Conservation (phyloP, 2,888 invertebrate species). For the Enoplolaimus lenunculus region DNA sequence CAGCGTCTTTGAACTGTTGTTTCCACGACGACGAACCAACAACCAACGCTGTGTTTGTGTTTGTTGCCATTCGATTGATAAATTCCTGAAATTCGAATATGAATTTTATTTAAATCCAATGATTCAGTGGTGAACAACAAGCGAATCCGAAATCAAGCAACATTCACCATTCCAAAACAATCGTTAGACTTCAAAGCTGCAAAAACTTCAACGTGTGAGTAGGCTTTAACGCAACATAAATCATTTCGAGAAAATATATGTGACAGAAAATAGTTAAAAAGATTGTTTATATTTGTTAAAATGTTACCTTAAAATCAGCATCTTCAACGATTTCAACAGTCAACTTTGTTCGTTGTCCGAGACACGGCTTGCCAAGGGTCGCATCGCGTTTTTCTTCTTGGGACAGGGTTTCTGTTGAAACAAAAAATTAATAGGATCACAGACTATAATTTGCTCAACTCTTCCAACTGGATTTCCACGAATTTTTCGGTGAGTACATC, state of each 20-base stretch:
- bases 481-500: too few species aligned
- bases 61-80: constrained; percentile 48
- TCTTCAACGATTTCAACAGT: constrained; percentile 87
- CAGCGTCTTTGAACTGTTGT: constrained; percentile 90
- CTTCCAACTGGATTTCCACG: too few species aligned
- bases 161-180: background rate
- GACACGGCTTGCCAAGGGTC: constrained; percentile 66
- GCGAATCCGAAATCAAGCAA: background rate
- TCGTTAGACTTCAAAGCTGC: background rate
- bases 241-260: too few species aligned
- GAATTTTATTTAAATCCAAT: too few species aligned
- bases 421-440: too few species aligned
- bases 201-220: too few species aligned
- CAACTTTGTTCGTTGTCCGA: constrained; percentile 68
- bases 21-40: constrained; percentile 87
- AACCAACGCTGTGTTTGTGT: constrained; percentile 81
- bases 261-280: too few species aligned
- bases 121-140: background rate
- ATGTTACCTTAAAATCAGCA: constrained; percentile 83
- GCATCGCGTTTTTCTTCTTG: constrained; percentile 21
- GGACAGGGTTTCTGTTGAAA: too few species aligned
- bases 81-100: constrained; percentile 13
- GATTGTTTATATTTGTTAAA: too few species aligned
- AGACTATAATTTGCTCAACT: too few species aligned
- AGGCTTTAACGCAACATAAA: too few species aligned